These are phyloP conservation scores for Eudemis profundana DNA, from an alignment of 2,888 invertebrate species.

Conservation along the genomic window DNA sequence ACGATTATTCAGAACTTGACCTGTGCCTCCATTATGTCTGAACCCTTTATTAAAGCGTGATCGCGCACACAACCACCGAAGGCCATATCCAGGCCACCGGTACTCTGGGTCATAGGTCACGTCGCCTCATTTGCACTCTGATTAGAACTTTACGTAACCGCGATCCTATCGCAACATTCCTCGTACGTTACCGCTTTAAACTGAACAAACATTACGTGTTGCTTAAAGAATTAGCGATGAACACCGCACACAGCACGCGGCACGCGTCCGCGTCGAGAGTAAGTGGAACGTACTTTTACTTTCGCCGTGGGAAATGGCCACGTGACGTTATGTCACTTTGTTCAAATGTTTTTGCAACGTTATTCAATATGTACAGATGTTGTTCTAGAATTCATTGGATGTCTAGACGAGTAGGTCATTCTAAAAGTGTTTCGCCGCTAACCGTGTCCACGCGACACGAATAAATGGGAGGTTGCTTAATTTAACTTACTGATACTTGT, in stretches of 20 bases:
- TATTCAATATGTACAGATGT: conserved; percentile 18
- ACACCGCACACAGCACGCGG: conserved; percentile 3
- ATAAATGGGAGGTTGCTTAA: background rate
- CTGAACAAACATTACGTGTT: conserved; percentile 10
- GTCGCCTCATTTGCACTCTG: conserved; percentile 48
- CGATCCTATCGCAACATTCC: conserved; percentile 26
- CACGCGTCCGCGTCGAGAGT: conserved; percentile 25
- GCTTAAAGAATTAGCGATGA: conserved; percentile 16
- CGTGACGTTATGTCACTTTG: conserved; percentile 41
- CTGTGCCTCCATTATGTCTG: background rate
- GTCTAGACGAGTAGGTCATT: conserved; percentile 5
- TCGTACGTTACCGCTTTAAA: conserved; percentile 14
- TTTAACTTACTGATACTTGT: too few relatives aligned
- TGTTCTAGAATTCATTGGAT: conserved; percentile 16
- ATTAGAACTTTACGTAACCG: conserved; percentile 35
- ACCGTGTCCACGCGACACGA: background rate
- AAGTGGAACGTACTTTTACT: conserved; percentile 48
- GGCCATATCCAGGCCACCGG: conserved; percentile 38
- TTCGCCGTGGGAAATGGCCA: conserved; percentile 46
- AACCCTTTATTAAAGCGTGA: conserved; percentile 7
- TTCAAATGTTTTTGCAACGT: conserved; percentile 41
- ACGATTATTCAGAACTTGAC: conserved; percentile 26
- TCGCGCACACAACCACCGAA: background rate
- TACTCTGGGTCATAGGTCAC: conserved; percentile 57
- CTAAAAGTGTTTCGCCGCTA: conserved; percentile 9